Base-by-base conservation (phyloP, 1,140 invertebrate species). In the Drosophila bifasciata region DNA sequence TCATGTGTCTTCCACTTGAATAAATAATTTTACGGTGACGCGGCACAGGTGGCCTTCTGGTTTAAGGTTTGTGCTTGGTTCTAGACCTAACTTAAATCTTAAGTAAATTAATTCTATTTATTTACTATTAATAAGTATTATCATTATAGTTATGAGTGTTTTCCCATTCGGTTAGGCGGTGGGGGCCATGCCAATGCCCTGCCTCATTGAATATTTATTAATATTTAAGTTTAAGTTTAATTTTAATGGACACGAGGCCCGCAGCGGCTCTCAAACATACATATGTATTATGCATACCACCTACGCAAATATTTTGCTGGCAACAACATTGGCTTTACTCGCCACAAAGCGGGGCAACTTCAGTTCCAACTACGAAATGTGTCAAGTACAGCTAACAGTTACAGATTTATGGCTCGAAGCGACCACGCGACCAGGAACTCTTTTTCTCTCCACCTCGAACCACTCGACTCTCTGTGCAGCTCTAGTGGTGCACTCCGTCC, bases 351-450 rank as follows among this genome's bases (percentile, higher is more conserved):
- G 25, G 16, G 64, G 51, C 74, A 77, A 60, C 49, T 76, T 79
- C 46, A 64, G 36, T 56, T 66, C 17, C 73, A 81, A 52, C 81
- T 64, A 63, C 75, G 73, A 85, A 77, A 85, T 85, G 77, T 85
- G 81, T 85, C 83, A 86, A 86, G 81, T 86, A 88, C 81, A 88
- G 81, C 83, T 88, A 86, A 86, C 77, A 86, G 83, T 78, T 88
- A 86, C 74, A 81, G 79, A 86, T 86, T 88, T 86, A 86, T 86
- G 83, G 72, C 81, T 52, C 17, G 40, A 17, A 80, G 76, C 53
- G 55, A 48, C 48, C 81, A 86, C 61, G 76, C 71, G 62, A 86
- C 76, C 76, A 86, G 80, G 76, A 84, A 74, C 70, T 41, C 25
- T 58, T 43, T 71, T 71, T 52, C 53, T 25, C 40, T 23, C 23